Percentiles rank a stretch among this genome's conserved stretches.
phyloP scores from a whole-genome alignment of 2,888 invertebrate species.

The Heliconius ismenius region DNA sequence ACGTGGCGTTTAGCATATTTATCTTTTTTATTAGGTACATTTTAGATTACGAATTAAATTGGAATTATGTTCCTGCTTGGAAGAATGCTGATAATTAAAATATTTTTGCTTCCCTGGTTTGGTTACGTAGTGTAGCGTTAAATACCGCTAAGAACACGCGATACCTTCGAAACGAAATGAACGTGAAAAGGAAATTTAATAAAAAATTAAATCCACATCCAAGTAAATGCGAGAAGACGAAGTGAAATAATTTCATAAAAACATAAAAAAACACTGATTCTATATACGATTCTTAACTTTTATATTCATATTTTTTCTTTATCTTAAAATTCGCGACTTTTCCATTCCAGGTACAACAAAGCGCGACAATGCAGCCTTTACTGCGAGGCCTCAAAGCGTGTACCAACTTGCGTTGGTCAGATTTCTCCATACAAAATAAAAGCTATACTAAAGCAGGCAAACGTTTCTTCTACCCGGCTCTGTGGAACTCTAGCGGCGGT shows the following conservation, averaged over 20 bases:
- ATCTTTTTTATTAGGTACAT: neutral
- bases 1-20: neutral
- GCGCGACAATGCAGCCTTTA: slow-evolving; percentile 84
- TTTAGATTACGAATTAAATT: neutral
- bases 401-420: slow-evolving; percentile 87
- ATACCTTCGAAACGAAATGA: neutral
- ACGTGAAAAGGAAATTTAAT: neutral
- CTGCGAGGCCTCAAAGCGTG: slow-evolving; percentile 87
- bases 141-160: neutral
- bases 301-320: neutral
- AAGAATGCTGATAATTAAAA: neutral
- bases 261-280: too few relatives aligned
- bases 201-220: too few relatives aligned
- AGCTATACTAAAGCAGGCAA: slow-evolving; percentile 84
- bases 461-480: slow-evolving; percentile 88
- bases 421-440: slow-evolving; percentile 84
- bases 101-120: neutral
- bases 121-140: neutral
- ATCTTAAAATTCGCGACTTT: neutral
- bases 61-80: neutral
- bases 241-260: neutral
- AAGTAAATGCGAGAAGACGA: neutral
- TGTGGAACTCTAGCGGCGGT: slow-evolving; percentile 85
- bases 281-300: neutral
- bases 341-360: slow-evolving; percentile 83